Conservation (phyloP, 2,797 vertebrate genomes). For the Oophaga sylvatica region DNA sequence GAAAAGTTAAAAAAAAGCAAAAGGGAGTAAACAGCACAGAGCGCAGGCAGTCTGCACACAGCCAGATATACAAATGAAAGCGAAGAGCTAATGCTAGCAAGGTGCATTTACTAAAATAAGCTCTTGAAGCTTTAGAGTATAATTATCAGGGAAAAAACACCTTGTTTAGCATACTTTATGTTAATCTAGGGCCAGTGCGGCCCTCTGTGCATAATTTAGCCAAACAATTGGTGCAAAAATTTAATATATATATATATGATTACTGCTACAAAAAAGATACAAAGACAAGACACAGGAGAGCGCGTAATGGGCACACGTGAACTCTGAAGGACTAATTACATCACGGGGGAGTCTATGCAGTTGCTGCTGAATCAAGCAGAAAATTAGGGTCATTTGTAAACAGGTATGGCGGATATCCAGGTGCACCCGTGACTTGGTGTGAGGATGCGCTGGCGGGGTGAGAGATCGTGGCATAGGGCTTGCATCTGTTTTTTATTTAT, state of each 20-base stretch:
- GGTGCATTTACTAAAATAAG: slow-evolving; percentile 80
- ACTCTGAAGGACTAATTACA: slow-evolving; percentile 97
- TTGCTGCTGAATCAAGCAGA: slow-evolving; percentile 99
- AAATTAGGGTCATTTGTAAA: slow-evolving; percentile 97
- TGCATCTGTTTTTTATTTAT: slow-evolving; percentile 64
- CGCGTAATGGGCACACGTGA: slow-evolving; percentile 91
- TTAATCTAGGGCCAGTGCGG: slow-evolving; percentile 84
- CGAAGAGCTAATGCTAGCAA: slow-evolving; percentile 68
- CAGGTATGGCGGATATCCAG: slow-evolving; percentile 93
- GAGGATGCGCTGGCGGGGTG: slow-evolving; percentile 72
- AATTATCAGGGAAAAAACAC: slow-evolving; percentile 81
- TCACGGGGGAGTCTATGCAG: slow-evolving; percentile 90
- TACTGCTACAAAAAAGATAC: slow-evolving; percentile 82
- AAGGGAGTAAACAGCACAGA: slow-evolving; percentile 65
- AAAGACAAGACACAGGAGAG: slow-evolving; percentile 84
- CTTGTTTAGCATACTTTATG: slow-evolving; percentile 86
- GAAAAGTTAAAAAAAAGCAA: slow-evolving; percentile 53
- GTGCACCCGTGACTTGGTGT: slow-evolving; percentile 77
- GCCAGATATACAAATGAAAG: slow-evolving; percentile 70
- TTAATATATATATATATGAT: slow-evolving; percentile 86
- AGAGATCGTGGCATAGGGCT: slow-evolving; percentile 46
- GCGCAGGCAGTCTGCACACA: slow-evolving; percentile 65
- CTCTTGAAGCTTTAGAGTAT: slow-evolving; percentile 81
- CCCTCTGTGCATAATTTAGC: slow-evolving; percentile 92
- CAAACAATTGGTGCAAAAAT: slow-evolving; percentile 83